Conservation (phyloP, 2,797 vertebrate genomes). For the Moxostoma hubbsi region DNA sequence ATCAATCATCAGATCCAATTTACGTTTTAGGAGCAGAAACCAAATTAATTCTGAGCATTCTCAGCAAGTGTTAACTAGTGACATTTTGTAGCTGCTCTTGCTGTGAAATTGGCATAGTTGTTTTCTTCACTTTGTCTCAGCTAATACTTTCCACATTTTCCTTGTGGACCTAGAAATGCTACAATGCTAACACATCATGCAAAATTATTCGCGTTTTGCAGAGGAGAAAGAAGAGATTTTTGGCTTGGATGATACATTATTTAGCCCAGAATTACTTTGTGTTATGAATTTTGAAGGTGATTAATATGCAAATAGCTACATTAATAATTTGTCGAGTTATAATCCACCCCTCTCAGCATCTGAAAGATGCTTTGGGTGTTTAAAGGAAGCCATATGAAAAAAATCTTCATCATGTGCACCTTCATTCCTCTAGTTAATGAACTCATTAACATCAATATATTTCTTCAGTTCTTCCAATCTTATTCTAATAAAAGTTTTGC, state of each 20-base stretch:
- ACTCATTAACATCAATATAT: slow-evolving; percentile 54
- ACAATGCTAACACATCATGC: slow-evolving; percentile 20
- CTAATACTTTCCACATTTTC: slow-evolving; percentile 21
- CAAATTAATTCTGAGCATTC: too few relatives aligned
- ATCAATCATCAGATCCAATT: too few relatives aligned
- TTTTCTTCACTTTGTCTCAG: slow-evolving; percentile 28
- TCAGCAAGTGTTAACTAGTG: too few relatives aligned
- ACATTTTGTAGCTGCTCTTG: background rate
- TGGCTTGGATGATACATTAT: slow-evolving; percentile 53
- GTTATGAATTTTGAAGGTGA: slow-evolving; percentile 60
- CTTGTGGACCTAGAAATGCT: slow-evolving; percentile 8
- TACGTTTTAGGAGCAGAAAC: too few relatives aligned
- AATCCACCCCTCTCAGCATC: slow-evolving; percentile 34
- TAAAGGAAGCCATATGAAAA: slow-evolving; percentile 51
- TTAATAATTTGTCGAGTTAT: slow-evolving; percentile 59
- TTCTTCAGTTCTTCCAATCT: slow-evolving; percentile 48
- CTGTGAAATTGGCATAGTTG: slow-evolving; percentile 12
- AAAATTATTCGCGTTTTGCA: slow-evolving; percentile 41
- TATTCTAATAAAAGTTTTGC: slow-evolving; percentile 49
- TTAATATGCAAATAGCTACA: slow-evolving; percentile 61
- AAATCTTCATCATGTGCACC: slow-evolving; percentile 29
- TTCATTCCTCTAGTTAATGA: slow-evolving; percentile 46
- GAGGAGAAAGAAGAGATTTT: slow-evolving; percentile 39
- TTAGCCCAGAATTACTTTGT: slow-evolving; percentile 51
- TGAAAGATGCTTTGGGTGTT: slow-evolving; percentile 47